Conservation (phyloP, 2,113 vertebrate species). For the Strigops habroptila region DNA sequence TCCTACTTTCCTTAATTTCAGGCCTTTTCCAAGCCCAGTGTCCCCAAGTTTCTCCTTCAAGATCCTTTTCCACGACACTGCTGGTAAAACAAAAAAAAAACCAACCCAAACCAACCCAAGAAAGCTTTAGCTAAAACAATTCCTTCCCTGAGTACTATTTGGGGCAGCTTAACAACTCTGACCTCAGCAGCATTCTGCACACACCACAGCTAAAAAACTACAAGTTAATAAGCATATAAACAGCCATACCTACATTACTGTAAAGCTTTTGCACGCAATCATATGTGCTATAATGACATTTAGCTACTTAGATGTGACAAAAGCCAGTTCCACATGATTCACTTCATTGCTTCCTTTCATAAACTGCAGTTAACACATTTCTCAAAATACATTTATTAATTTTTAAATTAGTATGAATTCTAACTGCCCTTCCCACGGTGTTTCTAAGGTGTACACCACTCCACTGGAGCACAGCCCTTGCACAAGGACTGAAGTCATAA, state of each 20-base stretch:
- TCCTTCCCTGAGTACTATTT: not conserved
- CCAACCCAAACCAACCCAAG: no score
- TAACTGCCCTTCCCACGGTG: not conserved
- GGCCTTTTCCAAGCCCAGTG: not conserved
- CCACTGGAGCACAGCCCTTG: not conserved
- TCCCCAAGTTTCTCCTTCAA: not conserved
- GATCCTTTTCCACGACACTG: not conserved
- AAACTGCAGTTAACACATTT: not conserved
- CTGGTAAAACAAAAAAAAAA: not conserved
- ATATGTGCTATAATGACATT: not conserved
- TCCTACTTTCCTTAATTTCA: not conserved
- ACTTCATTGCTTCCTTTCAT: not conserved
- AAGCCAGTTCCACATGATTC: constrained; percentile 14
- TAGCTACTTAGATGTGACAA: not conserved
- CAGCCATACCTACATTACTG: not conserved
- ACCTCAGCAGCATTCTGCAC: not conserved
- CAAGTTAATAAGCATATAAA: constrained; percentile 17
- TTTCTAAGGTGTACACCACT: not conserved
- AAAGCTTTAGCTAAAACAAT: not conserved
- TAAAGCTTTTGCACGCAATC: not conserved
- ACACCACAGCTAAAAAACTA: not conserved
- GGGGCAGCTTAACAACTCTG: not conserved
- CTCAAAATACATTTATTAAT: constrained; percentile 22
- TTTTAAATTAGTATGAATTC: not conserved
- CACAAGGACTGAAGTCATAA: not conserved